Base-by-base conservation (phyloP, 2,113 vertebrate species). In the Leuciscus idus region DNA sequence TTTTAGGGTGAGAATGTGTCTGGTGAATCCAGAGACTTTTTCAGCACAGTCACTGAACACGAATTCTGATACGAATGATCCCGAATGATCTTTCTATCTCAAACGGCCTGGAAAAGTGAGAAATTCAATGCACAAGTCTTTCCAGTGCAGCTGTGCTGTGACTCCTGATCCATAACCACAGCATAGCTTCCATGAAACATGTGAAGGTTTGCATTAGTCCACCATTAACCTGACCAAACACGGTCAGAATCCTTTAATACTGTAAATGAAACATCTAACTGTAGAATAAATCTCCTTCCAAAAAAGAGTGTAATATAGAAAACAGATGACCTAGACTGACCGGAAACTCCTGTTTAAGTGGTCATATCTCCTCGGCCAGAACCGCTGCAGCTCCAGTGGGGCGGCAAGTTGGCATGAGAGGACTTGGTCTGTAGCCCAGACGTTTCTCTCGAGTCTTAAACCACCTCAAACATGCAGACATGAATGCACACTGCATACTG, bases 391-490 rank as follows among this genome's bases (percentile, higher is more conserved):
- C 62, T 43, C 76, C 46, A 28, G 26, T 28, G 57, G 87, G 79
- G 62, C 36, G 23, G 48, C 6, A 12, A 12, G 76, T 46, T 48
- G 17, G n/a, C 50, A 48, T 64, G 11, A 68, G 79, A 46, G 30
- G 19, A 70, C 33, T 30, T 21, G 64, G 62, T 78, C 17, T 76
- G 17, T 28, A 82, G 43, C 80, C 62, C 61, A 82, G 83, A 28
- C 1, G 12, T 82, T 78, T 79, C 50, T 73, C 61, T 68, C 68
- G 43, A 82, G 43, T 66, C 4, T 82, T 6, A 52, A 52, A 68
- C 61, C 52, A 57, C 61, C 84, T 88, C 87, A 83, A 73, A 72
- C 62, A 66, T n/a, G 9, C 84, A 73, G 36, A 13, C 26, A 83
- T 83, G 61, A 83, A 85, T 64, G 52, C 23, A 83, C 61, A 82